Percentiles rank a stretch among this genome's conserved stretches.
These are phyloP conservation scores for Archegozetes longisetosus DNA, from an alignment of 1,140 invertebrate genomes.

Conservation along the genomic window DNA sequence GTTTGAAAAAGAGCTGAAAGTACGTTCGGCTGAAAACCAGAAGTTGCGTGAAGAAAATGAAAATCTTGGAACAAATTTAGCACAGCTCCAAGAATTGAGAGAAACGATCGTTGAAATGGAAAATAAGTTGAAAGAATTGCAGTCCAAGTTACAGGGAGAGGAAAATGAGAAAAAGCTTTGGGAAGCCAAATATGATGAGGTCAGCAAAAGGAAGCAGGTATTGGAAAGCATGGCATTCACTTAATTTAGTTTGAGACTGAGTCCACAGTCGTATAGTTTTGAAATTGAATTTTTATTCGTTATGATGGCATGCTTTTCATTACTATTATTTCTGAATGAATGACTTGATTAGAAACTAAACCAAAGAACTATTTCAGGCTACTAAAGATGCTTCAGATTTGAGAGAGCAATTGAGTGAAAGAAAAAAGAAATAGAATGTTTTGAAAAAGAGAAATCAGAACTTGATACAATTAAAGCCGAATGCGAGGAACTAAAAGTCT, in stretches of 20 bases:
- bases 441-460: constrained; percentile 12
- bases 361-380: neutral
- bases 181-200: constrained; percentile 17
- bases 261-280: neutral
- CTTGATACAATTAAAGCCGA: constrained; percentile 6
- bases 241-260: neutral
- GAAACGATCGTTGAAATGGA: constrained; percentile 1
- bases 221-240: neutral
- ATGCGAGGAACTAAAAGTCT: constrained; percentile 21
- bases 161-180: constrained; percentile 16
- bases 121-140: constrained; percentile 17
- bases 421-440: constrained; percentile 15
- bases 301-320: neutral
- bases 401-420: too few species aligned
- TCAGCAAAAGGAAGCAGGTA: neutral
- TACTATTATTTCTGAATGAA: neutral
- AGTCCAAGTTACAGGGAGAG: constrained; percentile 14
- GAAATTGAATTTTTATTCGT: neutral
- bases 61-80: neutral
- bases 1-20: neutral
- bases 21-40: neutral
- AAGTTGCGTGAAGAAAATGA: neutral
- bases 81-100: neutral
- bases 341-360: neutral
- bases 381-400: neutral